Percentiles rank a stretch among this genome's conserved stretches.
phyloP scores from a whole-genome alignment of 2,113 vertebrate genomes.

The Nicator chloris region DNA sequence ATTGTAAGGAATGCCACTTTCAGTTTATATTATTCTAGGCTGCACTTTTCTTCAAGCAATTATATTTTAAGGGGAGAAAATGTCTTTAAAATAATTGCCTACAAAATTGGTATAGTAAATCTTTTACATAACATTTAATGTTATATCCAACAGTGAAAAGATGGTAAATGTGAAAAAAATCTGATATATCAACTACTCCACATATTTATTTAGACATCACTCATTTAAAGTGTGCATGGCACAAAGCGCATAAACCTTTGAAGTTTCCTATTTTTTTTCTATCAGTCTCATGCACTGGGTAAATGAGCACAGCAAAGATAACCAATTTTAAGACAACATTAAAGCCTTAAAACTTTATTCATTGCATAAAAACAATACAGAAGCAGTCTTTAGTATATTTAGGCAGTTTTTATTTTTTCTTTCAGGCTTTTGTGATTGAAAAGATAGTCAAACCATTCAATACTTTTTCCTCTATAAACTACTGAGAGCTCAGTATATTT shows the following conservation, averaged over 20 bases:
- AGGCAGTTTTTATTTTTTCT: neutral
- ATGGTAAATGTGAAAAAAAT: neutral
- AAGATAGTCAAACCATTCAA: neutral
- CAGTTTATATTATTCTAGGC: constrained; percentile 10
- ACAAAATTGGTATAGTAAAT: constrained; percentile 20
- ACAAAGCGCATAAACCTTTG: neutral
- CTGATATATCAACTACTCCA: neutral
- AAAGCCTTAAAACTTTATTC: neutral
- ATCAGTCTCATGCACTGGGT: neutral
- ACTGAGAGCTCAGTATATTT: neutral
- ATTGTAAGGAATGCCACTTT: neutral
- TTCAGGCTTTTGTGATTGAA: neutral
- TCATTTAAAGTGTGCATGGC: neutral
- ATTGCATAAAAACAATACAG: neutral
- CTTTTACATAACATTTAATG: constrained; percentile 12
- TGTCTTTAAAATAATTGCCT: neutral
- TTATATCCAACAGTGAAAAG: neutral
- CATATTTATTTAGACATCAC: constrained; percentile 2
- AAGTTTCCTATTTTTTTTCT: neutral
- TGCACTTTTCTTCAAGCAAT: constrained; percentile 19
- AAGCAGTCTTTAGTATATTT: neutral
- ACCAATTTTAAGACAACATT: neutral
- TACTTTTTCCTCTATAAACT: neutral
- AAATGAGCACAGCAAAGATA: neutral
- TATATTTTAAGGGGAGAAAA: constrained; percentile 36